Conservation (phyloP, 2,888 invertebrate species). For the Nephrotoma flavescens region DNA sequence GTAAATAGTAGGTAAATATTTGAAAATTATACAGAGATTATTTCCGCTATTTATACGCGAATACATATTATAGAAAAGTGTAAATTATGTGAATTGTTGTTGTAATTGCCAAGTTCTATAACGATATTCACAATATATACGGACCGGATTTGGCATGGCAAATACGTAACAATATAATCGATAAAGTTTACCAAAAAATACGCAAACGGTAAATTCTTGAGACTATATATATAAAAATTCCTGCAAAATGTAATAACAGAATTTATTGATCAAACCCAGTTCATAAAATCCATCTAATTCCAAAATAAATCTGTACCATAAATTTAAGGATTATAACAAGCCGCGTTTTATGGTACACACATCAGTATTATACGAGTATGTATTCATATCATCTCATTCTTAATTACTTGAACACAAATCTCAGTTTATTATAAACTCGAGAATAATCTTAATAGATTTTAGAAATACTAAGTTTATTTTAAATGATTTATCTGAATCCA, state of each 20-base stretch:
- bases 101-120: no score
- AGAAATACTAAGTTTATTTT: not conserved
- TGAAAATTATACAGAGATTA: no score
- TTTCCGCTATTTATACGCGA: no score
- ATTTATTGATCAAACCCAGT: not conserved
- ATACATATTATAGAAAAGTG: no score
- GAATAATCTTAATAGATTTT: not conserved
- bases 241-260: not conserved
- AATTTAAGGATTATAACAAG: not conserved
- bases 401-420: not conserved
- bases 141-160: no score
- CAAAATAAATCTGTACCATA: not conserved
- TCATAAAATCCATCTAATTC: not conserved
- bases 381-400: not conserved
- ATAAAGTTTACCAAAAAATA: no score
- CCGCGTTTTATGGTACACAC: not conserved
- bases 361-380: not conserved
- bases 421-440: not conserved
- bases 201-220: not conserved
- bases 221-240: not conserved
- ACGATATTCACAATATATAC: no score
- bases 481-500: not conserved
- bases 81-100: no score
- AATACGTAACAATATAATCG: no score
- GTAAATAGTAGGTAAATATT: no score